Conservation (phyloP, 2,888 invertebrate species). For the Thymelicus acteon region DNA sequence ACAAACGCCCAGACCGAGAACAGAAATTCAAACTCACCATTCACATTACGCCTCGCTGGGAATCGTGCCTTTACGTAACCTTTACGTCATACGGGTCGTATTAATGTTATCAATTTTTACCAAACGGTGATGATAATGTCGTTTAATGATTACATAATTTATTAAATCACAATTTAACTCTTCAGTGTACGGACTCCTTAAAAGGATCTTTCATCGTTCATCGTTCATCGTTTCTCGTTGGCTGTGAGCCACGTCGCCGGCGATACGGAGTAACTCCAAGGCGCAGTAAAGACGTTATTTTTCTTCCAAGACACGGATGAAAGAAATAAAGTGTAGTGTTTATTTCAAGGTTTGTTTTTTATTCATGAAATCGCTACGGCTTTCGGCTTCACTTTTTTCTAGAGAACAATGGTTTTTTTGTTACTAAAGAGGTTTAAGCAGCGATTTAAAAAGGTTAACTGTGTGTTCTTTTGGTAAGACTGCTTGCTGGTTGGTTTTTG, state of each 20-base stretch:
- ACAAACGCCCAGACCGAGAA: no score
- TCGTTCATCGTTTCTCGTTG: background rate
- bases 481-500: no score
- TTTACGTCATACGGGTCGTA: no score
- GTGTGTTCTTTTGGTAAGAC: background rate
- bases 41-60: no score
- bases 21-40: no score
- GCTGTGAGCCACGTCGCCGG: background rate
- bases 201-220: no score
- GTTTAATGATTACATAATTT: no score
- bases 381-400: conserved; percentile 2
- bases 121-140: no score
- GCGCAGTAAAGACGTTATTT: conserved; percentile 27
- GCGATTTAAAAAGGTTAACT: conserved; percentile 8
- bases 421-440: conserved; percentile 4
- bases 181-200: no score
- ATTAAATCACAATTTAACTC: no score
- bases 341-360: conserved; percentile 30
- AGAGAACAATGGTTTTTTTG: conserved; percentile 4
- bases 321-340: conserved; percentile 29
- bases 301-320: conserved; percentile 28
- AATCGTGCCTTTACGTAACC: no score
- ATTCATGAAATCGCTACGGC: conserved; percentile 35
- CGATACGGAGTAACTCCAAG: background rate
- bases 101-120: no score